phyloP scores from a whole-genome alignment of 2,888 invertebrate species.

The Callinectes sapidus region DNA sequence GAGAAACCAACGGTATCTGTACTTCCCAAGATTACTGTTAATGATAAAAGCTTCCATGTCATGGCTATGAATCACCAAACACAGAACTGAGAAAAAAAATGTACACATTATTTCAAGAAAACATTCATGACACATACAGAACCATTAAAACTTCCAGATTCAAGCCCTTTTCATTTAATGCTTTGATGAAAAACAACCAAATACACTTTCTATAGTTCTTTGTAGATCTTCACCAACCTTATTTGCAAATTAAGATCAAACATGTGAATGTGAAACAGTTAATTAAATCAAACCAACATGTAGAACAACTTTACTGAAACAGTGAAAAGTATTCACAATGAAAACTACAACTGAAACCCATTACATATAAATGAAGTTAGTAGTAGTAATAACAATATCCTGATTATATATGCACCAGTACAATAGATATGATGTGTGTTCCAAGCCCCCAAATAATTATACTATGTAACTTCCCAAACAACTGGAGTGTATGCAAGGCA shows the following conservation, averaged over 20 bases:
- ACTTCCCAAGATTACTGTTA: background rate
- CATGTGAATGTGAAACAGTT: background rate
- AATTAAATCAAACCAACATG: background rate
- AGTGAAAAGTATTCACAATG: background rate
- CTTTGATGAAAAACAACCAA: no score
- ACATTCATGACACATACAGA: no score
- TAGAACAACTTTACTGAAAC: background rate
- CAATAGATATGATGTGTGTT: background rate
- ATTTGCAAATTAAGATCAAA: background rate
- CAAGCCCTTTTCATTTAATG: no score
- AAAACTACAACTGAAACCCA: background rate
- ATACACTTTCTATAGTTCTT: no score
- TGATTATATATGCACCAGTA: no score
- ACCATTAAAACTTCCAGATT: no score
- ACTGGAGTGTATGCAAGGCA: background rate
- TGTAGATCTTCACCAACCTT: no score
- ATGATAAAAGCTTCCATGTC: background rate
- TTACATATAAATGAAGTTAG: background rate
- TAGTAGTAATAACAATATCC: background rate
- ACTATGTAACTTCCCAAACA: background rate
- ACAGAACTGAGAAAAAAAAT: background rate
- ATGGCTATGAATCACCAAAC: background rate
- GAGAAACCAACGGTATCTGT: background rate
- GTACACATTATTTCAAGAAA: no score
- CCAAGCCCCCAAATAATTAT: background rate